Conservation (phyloP, 1,140 invertebrate genomes). For the Heliconius hewitsoni region DNA sequence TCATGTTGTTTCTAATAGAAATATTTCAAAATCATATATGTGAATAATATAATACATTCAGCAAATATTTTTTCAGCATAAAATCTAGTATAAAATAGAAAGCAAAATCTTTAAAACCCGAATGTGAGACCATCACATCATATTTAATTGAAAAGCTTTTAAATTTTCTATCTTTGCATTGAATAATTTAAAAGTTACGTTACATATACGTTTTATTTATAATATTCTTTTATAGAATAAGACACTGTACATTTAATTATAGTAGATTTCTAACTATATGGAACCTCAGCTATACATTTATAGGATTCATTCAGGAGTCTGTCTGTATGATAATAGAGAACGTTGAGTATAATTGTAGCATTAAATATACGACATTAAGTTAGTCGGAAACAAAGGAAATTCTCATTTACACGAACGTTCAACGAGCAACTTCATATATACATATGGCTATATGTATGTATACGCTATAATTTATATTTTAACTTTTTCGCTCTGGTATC, state of each 20-base stretch:
- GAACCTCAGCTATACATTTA: not conserved
- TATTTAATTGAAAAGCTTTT: too few relatives aligned
- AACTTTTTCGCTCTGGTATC: too few relatives aligned
- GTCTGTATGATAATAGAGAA: conserved; percentile 29
- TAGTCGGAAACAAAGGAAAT: conserved; percentile 23
- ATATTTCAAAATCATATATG: too few relatives aligned
- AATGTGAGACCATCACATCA: too few relatives aligned
- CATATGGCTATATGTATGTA: not conserved
- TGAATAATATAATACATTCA: too few relatives aligned
- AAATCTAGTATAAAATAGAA: too few relatives aligned
- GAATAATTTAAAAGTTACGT: not conserved
- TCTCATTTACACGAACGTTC: conserved; percentile 21
- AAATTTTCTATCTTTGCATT: too few relatives aligned
- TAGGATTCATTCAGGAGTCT: conserved; percentile 6
- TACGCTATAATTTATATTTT: too few relatives aligned
- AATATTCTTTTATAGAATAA: not conserved
- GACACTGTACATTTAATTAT: not conserved
- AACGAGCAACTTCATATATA: not conserved
- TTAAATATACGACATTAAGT: conserved; percentile 18
- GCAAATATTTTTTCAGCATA: too few relatives aligned
- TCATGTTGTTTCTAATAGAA: too few relatives aligned
- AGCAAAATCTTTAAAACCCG: too few relatives aligned
- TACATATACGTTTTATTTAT: not conserved
- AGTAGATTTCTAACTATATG: not conserved
- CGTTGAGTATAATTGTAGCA: conserved; percentile 30